Evolutionary conservation across 2,888 invertebrate genomes (phyloP), one percentile per base, ranked within the genome.

Genomic region (Athalia rosae): DNA sequence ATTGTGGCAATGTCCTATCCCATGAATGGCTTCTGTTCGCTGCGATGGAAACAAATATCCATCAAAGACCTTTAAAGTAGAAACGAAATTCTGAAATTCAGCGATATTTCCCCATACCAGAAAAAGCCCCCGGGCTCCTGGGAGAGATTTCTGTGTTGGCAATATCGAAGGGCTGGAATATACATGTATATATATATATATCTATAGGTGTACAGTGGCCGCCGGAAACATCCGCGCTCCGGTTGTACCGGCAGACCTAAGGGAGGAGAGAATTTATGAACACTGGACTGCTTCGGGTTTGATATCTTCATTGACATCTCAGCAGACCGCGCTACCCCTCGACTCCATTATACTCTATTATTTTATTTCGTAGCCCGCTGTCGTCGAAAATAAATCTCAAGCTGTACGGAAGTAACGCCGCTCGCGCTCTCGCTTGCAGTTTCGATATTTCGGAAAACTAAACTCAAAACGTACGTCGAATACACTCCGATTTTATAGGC

Each of bases 261-360:
- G 71, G 50, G 43, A 63, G 53, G 50, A 59, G 58, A 47, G 63
- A 84, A 84, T 84, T 84, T 84, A 83, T 81, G 83, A 82, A 83
- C 81, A 79, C 81, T 71, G 58, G 71, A 71, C 71, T 71, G 71
- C 83, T 82, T 84, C 80, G 84, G 84, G 82, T 81, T 83, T 83
- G 82, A 83, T 84, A 84, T 85, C 84, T 84, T 82, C 81, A 83
- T 83, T 82, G 83, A 80, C 78, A 80, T 81, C 81, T 82, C 79
- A 77, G 78, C 61, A 80, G 78, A 78, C 79, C 78, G 58, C 63
- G 59, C 69, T 48, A 50, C 48, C 74, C 73, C n/a, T 4, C 47
- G 9, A 8, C 11, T 15, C 56, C 64, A 48, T 58, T 47, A 13
- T 71, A 78, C 77, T 77, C 66, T 53, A 61, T 58, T 58, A 41